Percentiles rank a stretch among this genome's conserved stretches.
phyloP scores from a whole-genome alignment of 2,888 invertebrate species.

The Calliphora vomitoria region DNA sequence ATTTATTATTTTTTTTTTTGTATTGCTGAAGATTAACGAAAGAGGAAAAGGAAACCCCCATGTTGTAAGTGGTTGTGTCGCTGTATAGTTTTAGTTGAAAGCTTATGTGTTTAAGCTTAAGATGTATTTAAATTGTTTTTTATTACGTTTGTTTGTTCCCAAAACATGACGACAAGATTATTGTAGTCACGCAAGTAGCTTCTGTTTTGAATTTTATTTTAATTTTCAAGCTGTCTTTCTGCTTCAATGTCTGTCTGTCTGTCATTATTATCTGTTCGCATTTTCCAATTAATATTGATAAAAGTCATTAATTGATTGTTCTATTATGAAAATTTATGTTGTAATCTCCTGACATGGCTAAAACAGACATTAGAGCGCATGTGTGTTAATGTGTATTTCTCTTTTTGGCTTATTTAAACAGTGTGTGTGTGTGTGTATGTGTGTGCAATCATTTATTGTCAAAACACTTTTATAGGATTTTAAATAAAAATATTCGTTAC shows the following conservation, averaged over 20 bases:
- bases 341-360: conserved; percentile 32
- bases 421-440: not conserved
- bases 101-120: conserved; percentile 30
- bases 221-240: not conserved
- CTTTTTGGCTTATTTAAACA: not conserved
- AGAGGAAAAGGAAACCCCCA: conserved; percentile 48
- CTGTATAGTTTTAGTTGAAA: conserved; percentile 6
- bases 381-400: not conserved
- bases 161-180: conserved; percentile 50
- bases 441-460: conserved; percentile 37
- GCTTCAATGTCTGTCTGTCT: conserved; percentile 1
- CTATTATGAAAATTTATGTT: conserved; percentile 42
- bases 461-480: conserved; percentile 36
- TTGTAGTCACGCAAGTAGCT: conserved; percentile 62
- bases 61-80: conserved; percentile 18
- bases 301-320: conserved; percentile 65
- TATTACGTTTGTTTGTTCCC: not conserved
- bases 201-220: conserved; percentile 49
- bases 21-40: conserved; percentile 16
- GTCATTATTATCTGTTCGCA: conserved; percentile 52
- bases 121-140: conserved; percentile 22
- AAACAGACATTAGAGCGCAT: conserved; percentile 13
- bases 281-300: conserved; percentile 68
- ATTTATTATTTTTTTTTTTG: not conserved
- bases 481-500: conserved; percentile 11